Base-by-base conservation (phyloP, 1,140 invertebrate species). In the Danaus melanippus region DNA sequence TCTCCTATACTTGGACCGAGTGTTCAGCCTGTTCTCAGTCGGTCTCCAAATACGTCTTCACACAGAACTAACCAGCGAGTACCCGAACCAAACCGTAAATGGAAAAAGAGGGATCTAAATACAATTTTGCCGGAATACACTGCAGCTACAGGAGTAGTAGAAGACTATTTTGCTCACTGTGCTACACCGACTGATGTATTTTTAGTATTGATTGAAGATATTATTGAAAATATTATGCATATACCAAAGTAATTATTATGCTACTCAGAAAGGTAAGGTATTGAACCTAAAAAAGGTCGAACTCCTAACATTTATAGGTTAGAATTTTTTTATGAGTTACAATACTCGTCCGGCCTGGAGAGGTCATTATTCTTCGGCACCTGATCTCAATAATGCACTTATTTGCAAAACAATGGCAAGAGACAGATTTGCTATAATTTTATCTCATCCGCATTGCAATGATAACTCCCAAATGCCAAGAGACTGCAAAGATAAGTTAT, bases 301-400 rank as follows among this genome's bases (percentile, higher is more conserved):
- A 70, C 62, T 74, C 3, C 53, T 68, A 49, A 58, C 60, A 58
- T 78, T 78, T 66, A 67, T 76, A 40, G 71, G 64, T 47, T 73
- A 74, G 56, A 76, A 70, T n/a, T 76, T 75, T 60, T 67, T 66
- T 58, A 76, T 74, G 64, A 62, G 61, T 44, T 66, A 67, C 52
- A 69, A 67, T 50, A 69, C 64, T 46, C 57, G 61, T 52, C 64
- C 64, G 45, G 48, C 58, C 49, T 68, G 65, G 63, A 63, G 43
- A 65, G 53, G 66, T 53, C 58, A 72, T 60, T 64, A 66, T 42
- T 66, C 66, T 51, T 62, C 59, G 59, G 61, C 64, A 64, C 45
- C 64, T 66, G 66, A 71, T 64, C 44, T 71, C 44, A 71, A 66
- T 46, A 68, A 67, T 53, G 41, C 61, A 44, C 61, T 64, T 60